Evolutionary conservation across 2,888 invertebrate genomes (phyloP).

Genomic region (Hydriomena furcata): DNA sequence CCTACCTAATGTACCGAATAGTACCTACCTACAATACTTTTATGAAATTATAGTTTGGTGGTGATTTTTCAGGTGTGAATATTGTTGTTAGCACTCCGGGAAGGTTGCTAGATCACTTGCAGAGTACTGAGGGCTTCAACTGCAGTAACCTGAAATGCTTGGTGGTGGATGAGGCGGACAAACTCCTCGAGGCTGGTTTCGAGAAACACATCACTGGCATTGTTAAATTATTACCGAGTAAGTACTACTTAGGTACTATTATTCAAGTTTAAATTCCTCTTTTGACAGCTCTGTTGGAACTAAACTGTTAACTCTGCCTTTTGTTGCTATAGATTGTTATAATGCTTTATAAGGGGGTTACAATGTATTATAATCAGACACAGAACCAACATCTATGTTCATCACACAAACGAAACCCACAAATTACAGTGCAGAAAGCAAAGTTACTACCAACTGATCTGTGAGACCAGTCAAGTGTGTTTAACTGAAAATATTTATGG

Average conservation of each 20-base stretch:
- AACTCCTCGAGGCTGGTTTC: conserved; percentile 97
- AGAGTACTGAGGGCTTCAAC: conserved; percentile 93
- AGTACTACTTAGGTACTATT: conserved; percentile 37
- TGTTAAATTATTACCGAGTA: conserved; percentile 90
- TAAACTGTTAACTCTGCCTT: no score
- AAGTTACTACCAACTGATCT: no score
- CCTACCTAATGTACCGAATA: no score
- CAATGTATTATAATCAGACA: no score
- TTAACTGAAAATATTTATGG: not conserved
- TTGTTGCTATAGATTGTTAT: no score
- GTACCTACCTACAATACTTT: no score
- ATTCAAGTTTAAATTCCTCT: no score
- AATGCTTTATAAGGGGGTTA: no score
- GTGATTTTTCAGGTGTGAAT: conserved; percentile 87
- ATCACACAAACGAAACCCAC: no score
- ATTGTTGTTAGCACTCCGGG: conserved; percentile 98
- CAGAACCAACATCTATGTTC: no score
- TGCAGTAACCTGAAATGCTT: conserved; percentile 95
- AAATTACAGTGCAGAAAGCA: no score
- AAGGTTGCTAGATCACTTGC: conserved; percentile 95
- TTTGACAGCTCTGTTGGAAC: no score
- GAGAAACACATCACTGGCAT: conserved; percentile 97
- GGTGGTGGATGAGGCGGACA: conserved; percentile 97
- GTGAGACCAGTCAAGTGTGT: not conserved
- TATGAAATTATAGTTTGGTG: not conserved